Percentiles rank a stretch among this genome's conserved stretches.
These are phyloP conservation scores for Nyctibius bracteatus DNA, from an alignment of 2,113 vertebrate species.

Conservation along the genomic window DNA sequence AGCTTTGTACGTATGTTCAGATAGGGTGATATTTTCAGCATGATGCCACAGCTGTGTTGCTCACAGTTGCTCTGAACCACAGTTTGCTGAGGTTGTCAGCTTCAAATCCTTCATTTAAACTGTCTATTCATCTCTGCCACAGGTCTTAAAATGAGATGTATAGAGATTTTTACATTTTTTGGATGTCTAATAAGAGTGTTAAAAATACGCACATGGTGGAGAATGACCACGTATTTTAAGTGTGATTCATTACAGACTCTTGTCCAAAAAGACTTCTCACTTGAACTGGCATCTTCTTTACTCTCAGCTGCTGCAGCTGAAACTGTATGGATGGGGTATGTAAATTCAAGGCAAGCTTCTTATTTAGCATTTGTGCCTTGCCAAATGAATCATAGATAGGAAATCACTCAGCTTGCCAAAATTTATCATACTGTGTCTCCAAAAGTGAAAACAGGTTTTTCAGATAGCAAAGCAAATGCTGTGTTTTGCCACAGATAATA, in stretches of 20 bases:
- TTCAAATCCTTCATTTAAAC: not conserved
- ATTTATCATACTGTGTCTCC: conserved; percentile 65
- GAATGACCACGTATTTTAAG: not conserved
- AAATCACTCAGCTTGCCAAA: conserved; percentile 63
- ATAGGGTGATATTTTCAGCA: not conserved
- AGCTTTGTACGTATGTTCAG: not conserved
- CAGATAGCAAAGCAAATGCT: conserved; percentile 57
- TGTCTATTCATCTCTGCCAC: not conserved
- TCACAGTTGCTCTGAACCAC: not conserved
- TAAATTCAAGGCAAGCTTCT: conserved; percentile 47
- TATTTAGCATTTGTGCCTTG: conserved; percentile 55
- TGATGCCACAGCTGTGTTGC: conserved; percentile 23
- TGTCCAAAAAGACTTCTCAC: conserved; percentile 9
- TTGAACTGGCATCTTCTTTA: conserved; percentile 12
- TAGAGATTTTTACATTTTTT: not conserved
- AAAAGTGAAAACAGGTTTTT: conserved; percentile 67
- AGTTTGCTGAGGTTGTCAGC: conserved; percentile 49
- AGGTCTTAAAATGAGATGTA: not conserved
- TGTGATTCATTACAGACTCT: not conserved
- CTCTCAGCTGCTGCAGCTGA: conserved; percentile 49
- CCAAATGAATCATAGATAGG: conserved; percentile 58
- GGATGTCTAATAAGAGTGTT: not conserved
- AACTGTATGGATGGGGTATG: not conserved
- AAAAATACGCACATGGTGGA: not conserved
- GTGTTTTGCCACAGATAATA: conserved; percentile 70